phyloP scores from a whole-genome alignment of 1,140 invertebrate species.

The Saccostrea echinata region DNA sequence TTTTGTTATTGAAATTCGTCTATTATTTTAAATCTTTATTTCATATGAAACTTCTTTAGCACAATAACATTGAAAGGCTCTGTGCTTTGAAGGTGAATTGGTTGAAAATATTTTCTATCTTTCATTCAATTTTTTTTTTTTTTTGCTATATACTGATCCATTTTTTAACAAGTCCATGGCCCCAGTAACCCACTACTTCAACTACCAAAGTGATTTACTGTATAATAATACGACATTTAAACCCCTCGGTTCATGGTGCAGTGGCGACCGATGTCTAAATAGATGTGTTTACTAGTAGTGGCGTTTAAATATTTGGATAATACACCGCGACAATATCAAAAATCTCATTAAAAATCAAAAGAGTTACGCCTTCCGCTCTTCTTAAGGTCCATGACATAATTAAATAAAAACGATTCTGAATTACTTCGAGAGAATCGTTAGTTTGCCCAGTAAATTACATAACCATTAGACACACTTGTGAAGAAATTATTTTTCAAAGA shows the following conservation, averaged over 20 bases:
- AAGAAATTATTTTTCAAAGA: neutral
- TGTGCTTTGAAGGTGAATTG: too few species aligned
- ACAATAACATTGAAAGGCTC: too few species aligned
- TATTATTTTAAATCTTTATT: too few species aligned
- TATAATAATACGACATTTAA: constrained; percentile 9
- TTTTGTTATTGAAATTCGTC: too few species aligned
- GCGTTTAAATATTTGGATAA: constrained; percentile 1
- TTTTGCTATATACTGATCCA: too few species aligned
- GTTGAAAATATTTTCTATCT: too few species aligned
- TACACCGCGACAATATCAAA: neutral
- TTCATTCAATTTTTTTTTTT: too few species aligned
- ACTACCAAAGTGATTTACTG: too few species aligned
- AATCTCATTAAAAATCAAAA: constrained; percentile 34
- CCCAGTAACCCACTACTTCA: too few species aligned
- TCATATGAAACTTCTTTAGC: too few species aligned
- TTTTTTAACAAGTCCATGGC: too few species aligned
- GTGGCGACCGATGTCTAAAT: neutral
- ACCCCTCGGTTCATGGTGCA: neutral
- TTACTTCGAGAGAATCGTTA: neutral
- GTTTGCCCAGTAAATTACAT: neutral
- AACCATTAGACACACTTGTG: neutral
- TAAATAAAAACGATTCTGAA: neutral
- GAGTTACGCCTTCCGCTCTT: neutral
- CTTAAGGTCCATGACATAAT: neutral
- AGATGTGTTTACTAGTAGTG: neutral